A percentile compares a stretch with the other conserved stretches of the same genome.
These are phyloP conservation scores for Colletes gigas DNA, from an alignment of 1,140 invertebrate genomes.

Conservation along the genomic window DNA sequence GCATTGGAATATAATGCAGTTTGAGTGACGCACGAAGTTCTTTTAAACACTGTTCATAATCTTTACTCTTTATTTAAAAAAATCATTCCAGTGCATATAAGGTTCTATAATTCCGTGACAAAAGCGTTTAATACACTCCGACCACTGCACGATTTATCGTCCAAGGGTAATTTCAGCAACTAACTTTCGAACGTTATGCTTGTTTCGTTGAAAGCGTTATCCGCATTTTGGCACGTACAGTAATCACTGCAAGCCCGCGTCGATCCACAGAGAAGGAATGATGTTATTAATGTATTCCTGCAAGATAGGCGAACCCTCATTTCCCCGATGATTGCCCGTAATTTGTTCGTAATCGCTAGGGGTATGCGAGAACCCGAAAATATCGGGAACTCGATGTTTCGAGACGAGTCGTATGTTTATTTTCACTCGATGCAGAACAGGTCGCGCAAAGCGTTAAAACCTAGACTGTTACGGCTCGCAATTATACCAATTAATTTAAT, in stretches of 20 bases:
- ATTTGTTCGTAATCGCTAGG: slow-evolving; percentile 70
- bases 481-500: slow-evolving; percentile 18
- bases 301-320: slow-evolving; percentile 69
- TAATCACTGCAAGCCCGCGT: slow-evolving; percentile 58
- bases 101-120: no score
- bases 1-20: no score
- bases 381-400: no score
- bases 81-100: no score
- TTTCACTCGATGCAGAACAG: slow-evolving; percentile 3
- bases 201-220: slow-evolving; percentile 26
- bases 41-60: no score
- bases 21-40: no score
- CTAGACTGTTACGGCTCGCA: not conserved
- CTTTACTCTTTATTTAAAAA: no score
- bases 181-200: not conserved
- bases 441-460: not conserved
- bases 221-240: slow-evolving; percentile 70
- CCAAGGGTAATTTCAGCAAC: no score
- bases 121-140: no score
- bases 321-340: slow-evolving; percentile 69
- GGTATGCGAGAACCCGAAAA: slow-evolving; percentile 64
- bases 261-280: slow-evolving; percentile 58
- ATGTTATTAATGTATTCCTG: slow-evolving; percentile 73
- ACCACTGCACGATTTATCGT: no score
- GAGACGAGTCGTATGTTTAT: slow-evolving; percentile 45